Conservation (phyloP, 2,113 vertebrate species). For the Rhinoptilus africanus region DNA sequence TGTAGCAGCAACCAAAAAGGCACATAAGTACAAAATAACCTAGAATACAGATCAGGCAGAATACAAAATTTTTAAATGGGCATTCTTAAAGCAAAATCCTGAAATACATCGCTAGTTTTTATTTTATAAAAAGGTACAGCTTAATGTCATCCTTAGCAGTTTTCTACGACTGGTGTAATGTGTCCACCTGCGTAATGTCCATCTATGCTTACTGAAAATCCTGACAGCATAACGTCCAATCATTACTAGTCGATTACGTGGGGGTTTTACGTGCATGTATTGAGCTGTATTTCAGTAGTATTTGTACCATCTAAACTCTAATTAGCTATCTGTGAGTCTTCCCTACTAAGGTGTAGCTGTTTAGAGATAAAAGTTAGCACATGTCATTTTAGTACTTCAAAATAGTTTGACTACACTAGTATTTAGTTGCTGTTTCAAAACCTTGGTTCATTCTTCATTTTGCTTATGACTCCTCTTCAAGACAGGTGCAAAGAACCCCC, state of each 20-base stretch:
- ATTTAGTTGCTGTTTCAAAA: background rate
- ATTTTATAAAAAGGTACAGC: slow-evolving; percentile 24
- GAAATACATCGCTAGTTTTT: background rate
- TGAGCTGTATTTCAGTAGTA: background rate
- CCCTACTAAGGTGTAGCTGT: background rate
- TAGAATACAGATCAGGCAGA: background rate
- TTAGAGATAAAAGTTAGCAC: background rate
- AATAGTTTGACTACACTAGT: background rate
- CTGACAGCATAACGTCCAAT: background rate
- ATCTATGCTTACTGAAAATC: background rate
- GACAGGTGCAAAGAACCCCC: background rate
- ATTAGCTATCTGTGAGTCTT: background rate
- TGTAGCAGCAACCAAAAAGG: slow-evolving; percentile 67
- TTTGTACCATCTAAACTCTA: background rate
- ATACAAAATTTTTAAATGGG: background rate
- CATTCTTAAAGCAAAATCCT: slow-evolving; percentile 10
- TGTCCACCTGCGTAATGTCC: background rate
- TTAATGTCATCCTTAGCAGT: background rate
- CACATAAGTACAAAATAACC: slow-evolving; percentile 7
- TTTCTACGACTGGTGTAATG: background rate
- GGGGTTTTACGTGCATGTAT: background rate
- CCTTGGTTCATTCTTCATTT: background rate
- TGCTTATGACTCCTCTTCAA: background rate
- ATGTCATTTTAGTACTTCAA: background rate
- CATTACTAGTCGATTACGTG: background rate